A percentile compares a stretch with the other conserved stretches of the same genome.
phyloP scores from a whole-genome alignment of 2,797 vertebrate genomes.

The Oreonectes daqikongensis region DNA sequence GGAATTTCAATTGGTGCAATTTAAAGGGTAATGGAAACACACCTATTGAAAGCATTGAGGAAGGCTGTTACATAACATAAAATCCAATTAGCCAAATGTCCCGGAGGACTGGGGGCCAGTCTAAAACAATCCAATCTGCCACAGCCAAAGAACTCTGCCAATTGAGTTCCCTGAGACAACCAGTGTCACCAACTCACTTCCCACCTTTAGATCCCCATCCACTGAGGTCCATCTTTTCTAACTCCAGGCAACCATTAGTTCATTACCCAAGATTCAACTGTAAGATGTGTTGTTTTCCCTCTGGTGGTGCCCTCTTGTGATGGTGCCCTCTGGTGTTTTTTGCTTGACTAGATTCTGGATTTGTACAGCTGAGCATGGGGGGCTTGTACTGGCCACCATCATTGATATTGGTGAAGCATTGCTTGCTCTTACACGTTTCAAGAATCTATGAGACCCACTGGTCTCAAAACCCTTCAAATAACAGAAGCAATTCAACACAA shows the following conservation, averaged over 20 bases:
- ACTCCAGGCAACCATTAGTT: not conserved
- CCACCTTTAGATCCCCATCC: not conserved
- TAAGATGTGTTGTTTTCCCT: not conserved
- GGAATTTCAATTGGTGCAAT: no score
- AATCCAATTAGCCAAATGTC: not conserved
- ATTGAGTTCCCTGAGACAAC: constrained; percentile 3
- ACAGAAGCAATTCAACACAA: not conserved
- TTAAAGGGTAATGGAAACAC: no score
- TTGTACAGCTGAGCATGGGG: no score
- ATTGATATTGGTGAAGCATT: constrained; percentile 26
- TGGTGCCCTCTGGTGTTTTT: no score
- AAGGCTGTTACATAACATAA: not conserved
- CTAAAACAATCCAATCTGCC: constrained; percentile 4
- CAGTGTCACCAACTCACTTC: not conserved
- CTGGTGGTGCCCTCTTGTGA: no score
- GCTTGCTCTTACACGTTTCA: not conserved
- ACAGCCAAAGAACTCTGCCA: not conserved
- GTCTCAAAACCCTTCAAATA: constrained; percentile 3
- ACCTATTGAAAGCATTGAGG: not conserved
- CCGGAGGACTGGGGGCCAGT: not conserved
- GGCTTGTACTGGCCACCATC: constrained; percentile 12
- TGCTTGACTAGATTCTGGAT: no score
- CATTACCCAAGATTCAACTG: not conserved
- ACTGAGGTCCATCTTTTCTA: not conserved
- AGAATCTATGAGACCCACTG: not conserved